A percentile compares a stretch with the other conserved stretches of the same genome.
phyloP scores from a whole-genome alignment of 2,797 vertebrate species.

The Petrocephalus schoutedeni region DNA sequence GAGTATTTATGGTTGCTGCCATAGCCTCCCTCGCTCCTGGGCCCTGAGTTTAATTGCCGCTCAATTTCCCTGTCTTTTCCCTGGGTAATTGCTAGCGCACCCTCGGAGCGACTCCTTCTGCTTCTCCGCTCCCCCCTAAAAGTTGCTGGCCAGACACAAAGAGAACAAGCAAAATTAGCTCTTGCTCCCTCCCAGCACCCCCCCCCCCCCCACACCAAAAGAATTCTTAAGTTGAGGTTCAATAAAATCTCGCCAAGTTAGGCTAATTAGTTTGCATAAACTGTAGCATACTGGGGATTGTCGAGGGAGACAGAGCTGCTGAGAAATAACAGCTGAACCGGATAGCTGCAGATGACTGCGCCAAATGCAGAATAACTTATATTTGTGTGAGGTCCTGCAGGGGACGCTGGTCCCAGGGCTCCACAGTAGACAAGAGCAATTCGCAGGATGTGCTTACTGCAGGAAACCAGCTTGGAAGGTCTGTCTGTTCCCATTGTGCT shows the following conservation, averaged over 20 bases:
- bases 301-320: not conserved
- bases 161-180: not conserved
- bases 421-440: not conserved
- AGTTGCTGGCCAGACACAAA: not conserved
- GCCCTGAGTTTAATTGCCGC: conserved; percentile 10
- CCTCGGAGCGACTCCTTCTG: too few species aligned
- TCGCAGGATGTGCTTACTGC: not conserved
- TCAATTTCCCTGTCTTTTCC: conserved; percentile 19
- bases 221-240: not conserved
- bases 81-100: conserved; percentile 15
- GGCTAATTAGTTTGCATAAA: conserved; percentile 3
- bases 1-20: conserved; percentile 8
- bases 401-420: not conserved
- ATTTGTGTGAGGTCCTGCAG: not conserved
- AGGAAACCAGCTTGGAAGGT: not conserved
- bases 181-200: not conserved
- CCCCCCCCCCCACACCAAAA: not conserved
- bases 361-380: not conserved
- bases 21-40: not conserved
- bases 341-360: not conserved
- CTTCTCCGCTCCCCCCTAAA: not conserved
- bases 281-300: not conserved
- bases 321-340: not conserved
- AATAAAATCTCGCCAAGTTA: not conserved
- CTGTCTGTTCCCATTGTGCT: not conserved